Evolutionary conservation across 2,888 invertebrate genomes (phyloP).

Genomic region (Andrena flavipes): DNA sequence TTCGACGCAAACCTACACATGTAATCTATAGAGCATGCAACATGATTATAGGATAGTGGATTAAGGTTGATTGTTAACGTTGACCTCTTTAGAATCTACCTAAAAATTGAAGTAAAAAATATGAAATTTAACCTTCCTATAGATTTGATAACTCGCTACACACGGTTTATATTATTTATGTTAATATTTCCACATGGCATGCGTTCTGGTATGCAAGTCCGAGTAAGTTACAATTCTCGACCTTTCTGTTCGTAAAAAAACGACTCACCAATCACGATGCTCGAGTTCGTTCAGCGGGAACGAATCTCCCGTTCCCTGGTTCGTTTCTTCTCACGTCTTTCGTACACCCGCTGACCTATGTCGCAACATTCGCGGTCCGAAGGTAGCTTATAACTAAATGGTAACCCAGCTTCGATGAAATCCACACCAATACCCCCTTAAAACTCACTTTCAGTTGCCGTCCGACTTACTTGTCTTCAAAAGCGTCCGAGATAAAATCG

Average conservation of each 20-base stretch:
- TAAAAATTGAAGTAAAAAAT: constrained; percentile 1
- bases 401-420: constrained; percentile 32
- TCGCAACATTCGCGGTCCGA: constrained; percentile 47
- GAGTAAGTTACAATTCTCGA: constrained; percentile 59
- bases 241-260: constrained; percentile 61
- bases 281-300: constrained; percentile 59
- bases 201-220: not conserved
- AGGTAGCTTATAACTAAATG: constrained; percentile 20
- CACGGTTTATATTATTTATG: no score
- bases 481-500: not conserved
- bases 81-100: not conserved
- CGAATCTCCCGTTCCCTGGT: constrained; percentile 62
- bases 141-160: no score
- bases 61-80: constrained; percentile 27
- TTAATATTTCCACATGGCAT: not conserved
- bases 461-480: not conserved
- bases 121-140: not conserved
- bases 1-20: constrained; percentile 40
- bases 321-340: constrained; percentile 74
- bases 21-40: constrained; percentile 35
- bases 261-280: constrained; percentile 62
- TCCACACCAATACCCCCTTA: not conserved
- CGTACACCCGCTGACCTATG: constrained; percentile 70
- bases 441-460: not conserved
- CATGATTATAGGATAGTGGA: constrained; percentile 23